Evolutionary conservation across 2,113 vertebrate species (phyloP).

Genomic region (Miniopterus natalensis): DNA sequence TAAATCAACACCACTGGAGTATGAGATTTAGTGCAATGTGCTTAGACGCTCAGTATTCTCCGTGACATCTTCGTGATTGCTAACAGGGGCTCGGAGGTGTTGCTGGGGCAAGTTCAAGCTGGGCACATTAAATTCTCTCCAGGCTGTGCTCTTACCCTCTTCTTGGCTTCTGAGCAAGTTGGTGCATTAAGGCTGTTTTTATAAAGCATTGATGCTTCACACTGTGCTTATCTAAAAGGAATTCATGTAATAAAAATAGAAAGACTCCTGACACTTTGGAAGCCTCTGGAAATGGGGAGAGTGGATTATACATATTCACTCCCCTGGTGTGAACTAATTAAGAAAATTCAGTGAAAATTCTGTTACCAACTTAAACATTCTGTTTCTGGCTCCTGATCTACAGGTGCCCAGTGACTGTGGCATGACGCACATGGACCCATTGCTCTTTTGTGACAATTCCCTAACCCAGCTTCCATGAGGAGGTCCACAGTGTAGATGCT

Average conservation of each 20-base stretch:
- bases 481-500: background rate
- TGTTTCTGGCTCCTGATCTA: background rate
- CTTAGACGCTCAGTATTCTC: background rate
- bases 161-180: constrained; percentile 58
- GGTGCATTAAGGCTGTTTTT: constrained; percentile 45
- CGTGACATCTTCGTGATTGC: constrained; percentile 12
- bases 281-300: constrained; percentile 34
- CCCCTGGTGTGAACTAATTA: constrained; percentile 64
- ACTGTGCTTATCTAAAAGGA: constrained; percentile 54
- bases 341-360: constrained; percentile 64
- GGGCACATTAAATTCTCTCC: constrained; percentile 43
- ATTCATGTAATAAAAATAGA: constrained; percentile 61
- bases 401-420: background rate
- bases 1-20: background rate
- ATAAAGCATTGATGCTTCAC: constrained; percentile 17
- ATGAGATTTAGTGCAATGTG: background rate
- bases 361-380: constrained; percentile 12
- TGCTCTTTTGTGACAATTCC: background rate
- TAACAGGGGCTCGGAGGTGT: constrained; percentile 70
- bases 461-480: background rate
- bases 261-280: constrained; percentile 13
- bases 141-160: constrained; percentile 26
- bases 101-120: constrained; percentile 52
- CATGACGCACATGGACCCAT: background rate
- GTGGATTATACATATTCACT: constrained; percentile 40